These are phyloP conservation scores for Athene cunicularia DNA, from an alignment of 2,113 vertebrate species.

Conservation along the genomic window DNA sequence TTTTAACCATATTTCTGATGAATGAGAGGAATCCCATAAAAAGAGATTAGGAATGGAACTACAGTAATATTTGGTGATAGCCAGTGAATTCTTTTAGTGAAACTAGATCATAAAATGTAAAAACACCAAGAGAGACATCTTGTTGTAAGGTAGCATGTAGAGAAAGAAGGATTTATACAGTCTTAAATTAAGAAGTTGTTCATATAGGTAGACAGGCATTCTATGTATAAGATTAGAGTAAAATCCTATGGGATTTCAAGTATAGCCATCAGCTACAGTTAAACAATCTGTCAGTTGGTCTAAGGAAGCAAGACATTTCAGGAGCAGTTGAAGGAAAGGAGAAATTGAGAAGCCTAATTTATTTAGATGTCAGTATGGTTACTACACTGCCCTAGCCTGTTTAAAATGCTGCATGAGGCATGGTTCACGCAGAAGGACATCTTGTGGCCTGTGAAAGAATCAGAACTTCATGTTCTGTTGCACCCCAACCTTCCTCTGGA, in stretches of 20 bases:
- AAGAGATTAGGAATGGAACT: neutral
- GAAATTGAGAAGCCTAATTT: neutral
- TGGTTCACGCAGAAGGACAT: accelerated
- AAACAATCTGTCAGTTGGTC: neutral
- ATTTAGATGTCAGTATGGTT: neutral
- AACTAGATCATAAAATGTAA: neutral
- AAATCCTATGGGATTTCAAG: neutral
- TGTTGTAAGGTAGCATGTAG: neutral
- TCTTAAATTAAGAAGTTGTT: neutral
- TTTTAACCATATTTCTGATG: neutral
- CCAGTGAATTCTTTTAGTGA: neutral
- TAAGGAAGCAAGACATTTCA: neutral
- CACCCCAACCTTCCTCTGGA: neutral
- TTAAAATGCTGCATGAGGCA: neutral
- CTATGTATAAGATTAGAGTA: neutral
- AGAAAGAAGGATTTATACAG: neutral
- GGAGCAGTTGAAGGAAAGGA: neutral
- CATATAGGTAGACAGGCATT: neutral
- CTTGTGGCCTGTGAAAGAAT: neutral
- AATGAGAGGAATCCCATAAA: neutral
- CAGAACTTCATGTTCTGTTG: neutral
- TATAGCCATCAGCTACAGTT: neutral
- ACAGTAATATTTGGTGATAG: neutral
- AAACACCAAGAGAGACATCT: neutral
- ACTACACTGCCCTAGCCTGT: neutral